phyloP scores from a whole-genome alignment of 1,140 invertebrate genomes.

The Stratiolaelaps scimitus region DNA sequence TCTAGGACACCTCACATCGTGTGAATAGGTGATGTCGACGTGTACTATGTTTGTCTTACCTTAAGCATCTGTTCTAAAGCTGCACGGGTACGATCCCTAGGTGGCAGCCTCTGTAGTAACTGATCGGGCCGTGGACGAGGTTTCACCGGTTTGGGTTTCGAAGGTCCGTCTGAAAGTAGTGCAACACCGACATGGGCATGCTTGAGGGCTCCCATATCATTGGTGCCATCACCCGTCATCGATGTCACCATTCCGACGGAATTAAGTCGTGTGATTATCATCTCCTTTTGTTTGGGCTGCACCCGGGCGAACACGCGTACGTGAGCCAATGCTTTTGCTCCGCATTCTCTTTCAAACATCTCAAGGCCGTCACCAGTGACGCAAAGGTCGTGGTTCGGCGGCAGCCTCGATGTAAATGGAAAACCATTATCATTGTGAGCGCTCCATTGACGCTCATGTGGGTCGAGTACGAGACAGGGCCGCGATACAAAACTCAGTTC shows the following conservation, averaged over 20 bases:
- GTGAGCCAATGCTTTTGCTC: constrained; percentile 57
- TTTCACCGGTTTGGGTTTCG: constrained; percentile 29
- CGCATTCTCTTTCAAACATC: constrained; percentile 4
- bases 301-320: constrained; percentile 82
- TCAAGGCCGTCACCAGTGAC: constrained; percentile 65
- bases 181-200: constrained; percentile 78
- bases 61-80: constrained; percentile 18
- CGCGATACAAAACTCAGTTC: constrained; percentile 68
- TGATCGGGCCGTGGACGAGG: constrained; percentile 3
- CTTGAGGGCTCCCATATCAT: constrained; percentile 99
- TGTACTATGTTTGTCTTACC: background rate
- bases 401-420: background rate
- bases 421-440: background rate
- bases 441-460: constrained; percentile 41
- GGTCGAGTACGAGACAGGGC: constrained; percentile 40
- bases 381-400: constrained; percentile 64
- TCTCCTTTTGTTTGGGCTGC: constrained; percentile 93
- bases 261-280: constrained; percentile 77
- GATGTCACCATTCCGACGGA: constrained; percentile 72
- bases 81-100: constrained; percentile 2
- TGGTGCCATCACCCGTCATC: constrained; percentile 99
- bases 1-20: no score
- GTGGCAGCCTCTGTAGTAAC: constrained; percentile 15
- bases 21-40: no score
- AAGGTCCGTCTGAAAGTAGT: constrained; percentile 8